Conservation (phyloP, 2,888 invertebrate genomes). For the Ophioninae sp. region DNA sequence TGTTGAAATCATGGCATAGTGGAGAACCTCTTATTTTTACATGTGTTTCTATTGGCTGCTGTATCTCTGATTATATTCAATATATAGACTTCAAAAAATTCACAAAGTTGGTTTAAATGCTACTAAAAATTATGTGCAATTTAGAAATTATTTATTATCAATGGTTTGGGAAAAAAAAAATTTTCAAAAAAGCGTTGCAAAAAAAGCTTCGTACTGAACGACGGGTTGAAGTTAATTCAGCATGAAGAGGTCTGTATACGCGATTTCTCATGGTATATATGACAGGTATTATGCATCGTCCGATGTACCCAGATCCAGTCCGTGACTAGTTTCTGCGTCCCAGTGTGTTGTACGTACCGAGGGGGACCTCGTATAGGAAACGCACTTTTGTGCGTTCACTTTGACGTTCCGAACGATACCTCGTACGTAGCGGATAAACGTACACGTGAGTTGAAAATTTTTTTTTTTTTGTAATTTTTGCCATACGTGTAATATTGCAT, state of each 20-base stretch:
- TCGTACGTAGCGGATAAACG: conserved; percentile 27
- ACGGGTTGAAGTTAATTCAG: not conserved
- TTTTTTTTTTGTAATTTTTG: conserved; percentile 31
- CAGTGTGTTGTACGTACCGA: conserved; percentile 27
- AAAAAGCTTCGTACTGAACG: not conserved
- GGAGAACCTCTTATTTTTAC: no score
- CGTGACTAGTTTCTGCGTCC: conserved; percentile 38
- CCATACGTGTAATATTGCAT: conserved; percentile 43
- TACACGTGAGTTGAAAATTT: conserved; percentile 35
- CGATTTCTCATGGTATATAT: conserved; percentile 1
- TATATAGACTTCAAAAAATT: no score
- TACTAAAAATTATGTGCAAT: no score
- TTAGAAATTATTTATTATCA: no score
- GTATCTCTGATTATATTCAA: no score
- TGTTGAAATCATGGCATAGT: no score
- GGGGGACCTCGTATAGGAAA: conserved; percentile 38
- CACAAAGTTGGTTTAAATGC: no score
- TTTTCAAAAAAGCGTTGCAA: no score
- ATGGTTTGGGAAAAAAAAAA: no score
- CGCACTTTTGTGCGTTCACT: conserved; percentile 49
- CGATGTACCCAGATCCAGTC: conserved; percentile 41
- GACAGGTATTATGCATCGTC: conserved; percentile 36
- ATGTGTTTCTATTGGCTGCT: no score
- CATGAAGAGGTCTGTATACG: not conserved
- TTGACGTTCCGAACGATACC: conserved; percentile 25